Evolutionary conservation across 1,140 invertebrate species (phyloP).

Genomic region (Drosophila elegans): DNA sequence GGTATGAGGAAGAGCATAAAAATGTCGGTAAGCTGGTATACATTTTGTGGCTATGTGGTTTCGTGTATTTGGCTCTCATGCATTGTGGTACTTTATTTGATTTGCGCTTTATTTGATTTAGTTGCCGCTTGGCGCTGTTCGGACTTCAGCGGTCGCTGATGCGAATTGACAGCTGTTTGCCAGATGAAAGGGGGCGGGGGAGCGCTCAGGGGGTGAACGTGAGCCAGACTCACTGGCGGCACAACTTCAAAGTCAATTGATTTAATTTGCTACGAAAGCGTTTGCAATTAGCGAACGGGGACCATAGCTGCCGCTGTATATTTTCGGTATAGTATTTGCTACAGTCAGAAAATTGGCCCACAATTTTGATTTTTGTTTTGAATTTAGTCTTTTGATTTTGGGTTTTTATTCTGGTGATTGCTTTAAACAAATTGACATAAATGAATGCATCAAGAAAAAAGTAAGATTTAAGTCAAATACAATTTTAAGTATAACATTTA

Average conservation of each 20-base stretch:
- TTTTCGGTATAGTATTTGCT: constrained; percentile 11
- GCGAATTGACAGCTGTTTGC: constrained; percentile 44
- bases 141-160: constrained; percentile 36
- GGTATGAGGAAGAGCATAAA: too few relatives aligned
- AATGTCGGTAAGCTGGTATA: too few relatives aligned
- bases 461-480: too few relatives aligned
- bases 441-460: too few relatives aligned
- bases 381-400: not conserved
- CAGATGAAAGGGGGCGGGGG: not conserved
- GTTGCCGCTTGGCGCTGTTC: constrained; percentile 24
- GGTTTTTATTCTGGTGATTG: too few relatives aligned
- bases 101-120: constrained; percentile 67
- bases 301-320: constrained; percentile 15
- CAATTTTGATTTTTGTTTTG: not conserved
- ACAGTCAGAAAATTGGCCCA: not conserved
- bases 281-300: constrained; percentile 61
- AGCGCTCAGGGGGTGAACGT: not conserved
- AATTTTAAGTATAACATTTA: too few relatives aligned
- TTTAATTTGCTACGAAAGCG: constrained; percentile 70
- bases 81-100: constrained; percentile 47
- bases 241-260: constrained; percentile 70
- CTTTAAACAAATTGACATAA: too few relatives aligned
- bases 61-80: not conserved
- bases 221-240: constrained; percentile 32
- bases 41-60: not conserved